A percentile compares a stretch with the other conserved stretches of the same genome.
These are phyloP conservation scores for Karalla daura DNA, from an alignment of 2,797 vertebrate species.

Conservation along the genomic window DNA sequence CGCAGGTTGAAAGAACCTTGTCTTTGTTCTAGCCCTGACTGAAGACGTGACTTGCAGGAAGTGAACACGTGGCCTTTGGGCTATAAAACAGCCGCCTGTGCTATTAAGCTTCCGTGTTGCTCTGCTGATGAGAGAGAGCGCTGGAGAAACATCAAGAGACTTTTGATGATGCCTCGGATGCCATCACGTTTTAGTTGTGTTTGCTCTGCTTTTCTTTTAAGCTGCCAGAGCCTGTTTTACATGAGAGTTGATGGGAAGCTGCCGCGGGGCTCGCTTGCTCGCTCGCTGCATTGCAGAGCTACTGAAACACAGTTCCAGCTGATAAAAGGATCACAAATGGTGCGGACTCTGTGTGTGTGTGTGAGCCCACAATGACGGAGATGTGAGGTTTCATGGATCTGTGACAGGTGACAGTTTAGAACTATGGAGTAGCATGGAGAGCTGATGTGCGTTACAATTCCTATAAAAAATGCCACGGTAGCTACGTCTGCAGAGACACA, in stretches of 20 bases:
- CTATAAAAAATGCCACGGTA: slow-evolving; percentile 26
- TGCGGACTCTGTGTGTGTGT: not conserved
- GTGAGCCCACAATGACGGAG: slow-evolving; percentile 1
- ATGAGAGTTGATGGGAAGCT: slow-evolving; percentile 1
- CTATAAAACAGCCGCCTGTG: not conserved
- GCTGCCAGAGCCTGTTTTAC: slow-evolving; percentile 12
- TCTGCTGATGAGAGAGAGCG: not conserved
- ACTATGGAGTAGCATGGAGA: not conserved
- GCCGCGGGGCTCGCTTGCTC: slow-evolving; percentile 14
- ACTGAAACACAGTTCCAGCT: slow-evolving; percentile 18
- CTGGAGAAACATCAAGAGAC: slow-evolving; percentile 10
- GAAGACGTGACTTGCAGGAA: not conserved
- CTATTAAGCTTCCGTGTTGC: not conserved
- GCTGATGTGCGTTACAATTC: not conserved
- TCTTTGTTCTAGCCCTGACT: not conserved
- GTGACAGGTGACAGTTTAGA: slow-evolving; percentile 54
- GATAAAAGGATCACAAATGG: slow-evolving; percentile 28
- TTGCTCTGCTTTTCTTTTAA: slow-evolving; percentile 31
- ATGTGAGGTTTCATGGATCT: slow-evolving; percentile 34
- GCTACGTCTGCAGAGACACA: slow-evolving; percentile 15
- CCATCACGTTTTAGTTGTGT: slow-evolving; percentile 8
- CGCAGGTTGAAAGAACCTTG: rapidly evolving
- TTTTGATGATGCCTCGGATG: slow-evolving; percentile 7
- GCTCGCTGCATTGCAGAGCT: not conserved
- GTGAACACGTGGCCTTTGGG: not conserved